A percentile compares a stretch with the other conserved stretches of the same genome.
Conservation (phyloP, 2,113 vertebrate species). For the Trichomycterus rosablanca region DNA sequence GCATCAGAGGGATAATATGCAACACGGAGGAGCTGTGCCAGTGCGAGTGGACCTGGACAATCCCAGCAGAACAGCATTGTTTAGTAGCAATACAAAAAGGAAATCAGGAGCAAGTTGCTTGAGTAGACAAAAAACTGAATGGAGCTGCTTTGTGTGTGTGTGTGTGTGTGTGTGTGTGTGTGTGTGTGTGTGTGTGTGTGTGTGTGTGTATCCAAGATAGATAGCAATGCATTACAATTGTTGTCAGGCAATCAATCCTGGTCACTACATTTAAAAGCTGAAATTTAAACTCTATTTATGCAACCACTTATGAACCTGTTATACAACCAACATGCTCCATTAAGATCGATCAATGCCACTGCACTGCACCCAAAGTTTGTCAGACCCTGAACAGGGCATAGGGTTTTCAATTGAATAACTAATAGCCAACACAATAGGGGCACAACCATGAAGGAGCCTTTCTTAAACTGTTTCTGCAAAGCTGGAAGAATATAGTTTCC, state of each 20-base stretch:
- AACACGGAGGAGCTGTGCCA: constrained; percentile 45
- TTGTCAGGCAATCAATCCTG: background rate
- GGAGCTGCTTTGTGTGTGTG: background rate
- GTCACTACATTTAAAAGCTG: background rate
- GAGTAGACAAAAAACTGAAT: constrained; percentile 41
- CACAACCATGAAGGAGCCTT: too few species aligned
- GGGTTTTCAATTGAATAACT: too few species aligned
- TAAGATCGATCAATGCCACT: background rate
- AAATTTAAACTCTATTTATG: too few species aligned
- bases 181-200: background rate
- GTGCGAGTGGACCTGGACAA: constrained; percentile 24
- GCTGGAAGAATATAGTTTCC: too few species aligned
- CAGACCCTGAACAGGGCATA: too few species aligned
- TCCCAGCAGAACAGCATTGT: constrained; percentile 14
- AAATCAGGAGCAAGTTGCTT: constrained; percentile 28
- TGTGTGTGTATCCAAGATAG: background rate
- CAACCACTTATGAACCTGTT: too few species aligned
- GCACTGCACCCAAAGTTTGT: constrained; percentile 5
- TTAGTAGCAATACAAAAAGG: background rate
- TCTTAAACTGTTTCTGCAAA: too few species aligned
- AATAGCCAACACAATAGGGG: too few species aligned
- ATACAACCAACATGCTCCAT: background rate
- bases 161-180: background rate
- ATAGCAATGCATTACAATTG: constrained; percentile 5
- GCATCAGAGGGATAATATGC: constrained; percentile 48